phyloP scores from a whole-genome alignment of 2,797 vertebrate genomes.

The Chlorospingus flavigularis region DNA sequence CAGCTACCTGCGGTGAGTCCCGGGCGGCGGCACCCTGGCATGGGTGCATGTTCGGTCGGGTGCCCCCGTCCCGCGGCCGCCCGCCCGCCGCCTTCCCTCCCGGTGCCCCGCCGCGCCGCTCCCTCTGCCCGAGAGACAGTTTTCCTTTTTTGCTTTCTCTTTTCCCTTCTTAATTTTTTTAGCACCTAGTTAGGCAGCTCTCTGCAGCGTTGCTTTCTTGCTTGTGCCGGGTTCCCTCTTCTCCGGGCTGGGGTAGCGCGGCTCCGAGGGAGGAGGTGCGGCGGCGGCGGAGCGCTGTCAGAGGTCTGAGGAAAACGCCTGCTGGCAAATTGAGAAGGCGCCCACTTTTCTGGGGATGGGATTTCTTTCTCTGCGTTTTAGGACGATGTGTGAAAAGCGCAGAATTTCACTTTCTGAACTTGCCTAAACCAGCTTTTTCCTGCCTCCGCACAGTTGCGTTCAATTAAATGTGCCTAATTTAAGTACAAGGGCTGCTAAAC shows the following conservation, averaged over 20 bases:
- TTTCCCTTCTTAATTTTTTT: too few species aligned
- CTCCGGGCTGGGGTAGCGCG: neutral
- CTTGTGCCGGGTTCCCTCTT: neutral
- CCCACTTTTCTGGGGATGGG: neutral
- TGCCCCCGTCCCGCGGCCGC: neutral
- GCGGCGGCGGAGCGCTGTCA: neutral
- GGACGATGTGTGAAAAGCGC: conserved; percentile 41
- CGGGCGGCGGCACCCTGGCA: neutral
- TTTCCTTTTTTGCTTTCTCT: fast-evolving
- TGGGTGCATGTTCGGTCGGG: neutral
- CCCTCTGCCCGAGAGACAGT: fast-evolving
- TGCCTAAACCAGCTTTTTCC: conserved; percentile 74
- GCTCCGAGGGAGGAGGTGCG: neutral
- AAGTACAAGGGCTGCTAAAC: conserved; percentile 63
- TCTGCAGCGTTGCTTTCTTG: too few species aligned
- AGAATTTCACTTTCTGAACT: conserved; percentile 63
- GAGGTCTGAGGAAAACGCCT: neutral
- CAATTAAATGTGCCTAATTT: conserved; percentile 72
- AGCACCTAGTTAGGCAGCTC: fast-evolving
- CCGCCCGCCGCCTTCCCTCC: too few species aligned
- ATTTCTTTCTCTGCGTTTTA: neutral
- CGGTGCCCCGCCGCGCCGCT: neutral
- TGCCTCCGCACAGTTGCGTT: conserved; percentile 64
- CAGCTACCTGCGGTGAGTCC: conserved; percentile 87
- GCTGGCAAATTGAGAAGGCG: neutral